These are phyloP conservation scores for Actinia tenebrosa DNA, from an alignment of 64 coral and sea anemone species.

Conservation along the genomic window DNA sequence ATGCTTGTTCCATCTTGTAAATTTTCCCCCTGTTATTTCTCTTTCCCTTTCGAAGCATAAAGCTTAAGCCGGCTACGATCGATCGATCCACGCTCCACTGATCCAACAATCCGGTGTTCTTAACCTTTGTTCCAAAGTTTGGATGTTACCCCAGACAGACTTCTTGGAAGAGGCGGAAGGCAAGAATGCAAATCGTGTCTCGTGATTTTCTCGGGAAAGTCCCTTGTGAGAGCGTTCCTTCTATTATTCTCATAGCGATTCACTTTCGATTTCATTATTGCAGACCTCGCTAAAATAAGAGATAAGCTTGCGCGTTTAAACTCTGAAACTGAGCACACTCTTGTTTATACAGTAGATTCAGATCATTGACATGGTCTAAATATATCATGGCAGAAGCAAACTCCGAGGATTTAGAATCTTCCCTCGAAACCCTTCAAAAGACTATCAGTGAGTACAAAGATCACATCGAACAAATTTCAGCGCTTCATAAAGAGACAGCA, in stretches of 20 bases:
- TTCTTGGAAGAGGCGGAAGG: conserved; percentile 1
- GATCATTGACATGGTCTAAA: too few relatives aligned
- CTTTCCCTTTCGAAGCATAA: too few relatives aligned
- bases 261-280: neutral
- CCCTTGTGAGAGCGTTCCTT: neutral
- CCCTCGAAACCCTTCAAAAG: neutral
- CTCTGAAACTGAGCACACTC: too few relatives aligned
- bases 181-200: neutral
- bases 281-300: neutral
- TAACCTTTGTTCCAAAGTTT: neutral
- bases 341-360: neutral
- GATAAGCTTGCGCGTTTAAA: neutral
- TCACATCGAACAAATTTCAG: conserved; percentile 10
- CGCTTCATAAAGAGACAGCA: conserved; percentile 15
- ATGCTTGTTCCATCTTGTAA: neutral
- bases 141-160: neutral
- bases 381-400: neutral
- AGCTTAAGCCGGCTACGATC: too few relatives aligned
- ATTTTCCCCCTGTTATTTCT: neutral
- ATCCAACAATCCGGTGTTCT: neutral
- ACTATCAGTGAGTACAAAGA: neutral
- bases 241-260: neutral
- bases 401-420: neutral
- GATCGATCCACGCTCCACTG: neutral
- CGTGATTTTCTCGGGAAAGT: conserved; percentile 8